Evolutionary conservation across 2,797 vertebrate species (phyloP), one percentile per base, ranked within the genome.

Genomic region (Muscicapa comitata): DNA sequence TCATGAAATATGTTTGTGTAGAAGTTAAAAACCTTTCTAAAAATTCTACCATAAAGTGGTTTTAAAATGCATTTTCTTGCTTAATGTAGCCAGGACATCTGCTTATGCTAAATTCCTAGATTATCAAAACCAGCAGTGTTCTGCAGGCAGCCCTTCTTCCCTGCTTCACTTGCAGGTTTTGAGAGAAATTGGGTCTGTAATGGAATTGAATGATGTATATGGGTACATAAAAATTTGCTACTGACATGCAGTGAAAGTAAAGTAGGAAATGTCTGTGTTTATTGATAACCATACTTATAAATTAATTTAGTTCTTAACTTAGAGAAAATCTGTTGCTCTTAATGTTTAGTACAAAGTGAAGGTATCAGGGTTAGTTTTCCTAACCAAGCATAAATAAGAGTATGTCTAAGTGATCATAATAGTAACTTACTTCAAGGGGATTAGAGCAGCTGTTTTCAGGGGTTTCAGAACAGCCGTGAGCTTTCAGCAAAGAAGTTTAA

Each of bases 401-500:
- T 74, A 55, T 79, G 79, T 90, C 54, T 66, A 62, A 86, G 45
- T 79, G 48, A 47, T 67, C 13, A 1, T 71, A 79, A 54, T 65
- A 79, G 61, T 82, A 92, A 85, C 37, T 82, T 33, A 23, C 51
- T 95, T 94, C 31, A 55, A 70, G 80, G 53, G 37, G 54, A 75
- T 83, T 86, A 77, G 61, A 58, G 26, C 87, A 95, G 86, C 80
- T 95, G 85, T 33, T 55, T 57, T 67, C 67, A 73, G 50, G 51
- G 76, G 66, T 76, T 97, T 95, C 65, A 73, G 90, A 96, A 85
- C 92, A 94, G 85, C 77, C 31, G 0, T 87, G 75, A 68, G 80
- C 93, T 93, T 94, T 95, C 90, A 93, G 83, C 66, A 66, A 86
- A 67, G 78, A 82, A 86, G 51, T 76, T 95, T 91, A 90, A 91